These are phyloP conservation scores for Cryptocephalus moraei DNA, from an alignment of 2,888 invertebrate genomes.

Conservation along the genomic window DNA sequence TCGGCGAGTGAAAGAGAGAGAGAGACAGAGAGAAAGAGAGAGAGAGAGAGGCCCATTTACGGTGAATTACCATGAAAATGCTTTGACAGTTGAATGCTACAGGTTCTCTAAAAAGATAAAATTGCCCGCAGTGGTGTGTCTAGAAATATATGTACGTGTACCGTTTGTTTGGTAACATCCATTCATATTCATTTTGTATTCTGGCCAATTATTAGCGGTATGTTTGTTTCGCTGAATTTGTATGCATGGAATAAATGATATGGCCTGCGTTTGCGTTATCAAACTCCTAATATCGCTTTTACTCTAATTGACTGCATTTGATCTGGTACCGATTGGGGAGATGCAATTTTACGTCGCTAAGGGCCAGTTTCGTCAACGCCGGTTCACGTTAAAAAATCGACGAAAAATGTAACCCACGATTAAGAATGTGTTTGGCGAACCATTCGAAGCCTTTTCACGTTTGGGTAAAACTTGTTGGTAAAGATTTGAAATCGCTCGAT, in stretches of 20 bases:
- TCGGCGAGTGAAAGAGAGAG: constrained; percentile 15
- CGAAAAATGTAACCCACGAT: no score
- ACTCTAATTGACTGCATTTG: constrained; percentile 28
- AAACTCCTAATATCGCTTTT: constrained; percentile 26
- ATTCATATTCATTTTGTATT: constrained; percentile 20
- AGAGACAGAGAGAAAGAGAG: no score
- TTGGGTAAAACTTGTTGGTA: no score
- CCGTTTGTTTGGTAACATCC: constrained; percentile 1
- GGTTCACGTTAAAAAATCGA: no score
- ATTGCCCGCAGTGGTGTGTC: constrained; percentile 22
- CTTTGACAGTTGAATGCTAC: constrained; percentile 37
- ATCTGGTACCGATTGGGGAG: not conserved
- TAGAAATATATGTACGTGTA: constrained; percentile 10
- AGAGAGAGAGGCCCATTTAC: no score
- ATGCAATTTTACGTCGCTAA: not conserved
- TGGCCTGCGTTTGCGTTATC: constrained; percentile 15
- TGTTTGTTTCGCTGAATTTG: constrained; percentile 37
- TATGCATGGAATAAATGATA: constrained; percentile 39
- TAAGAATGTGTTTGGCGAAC: no score
- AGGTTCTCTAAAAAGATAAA: constrained; percentile 25
- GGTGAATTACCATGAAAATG: constrained; percentile 38
- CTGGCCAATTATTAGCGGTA: constrained; percentile 37
- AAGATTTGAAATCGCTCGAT: no score
- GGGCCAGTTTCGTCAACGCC: no score
- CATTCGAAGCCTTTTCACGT: no score